A percentile compares a stretch with the other conserved stretches of the same genome.
phyloP scores from a whole-genome alignment of 2,797 vertebrate genomes.

The Rhincodon typus region DNA sequence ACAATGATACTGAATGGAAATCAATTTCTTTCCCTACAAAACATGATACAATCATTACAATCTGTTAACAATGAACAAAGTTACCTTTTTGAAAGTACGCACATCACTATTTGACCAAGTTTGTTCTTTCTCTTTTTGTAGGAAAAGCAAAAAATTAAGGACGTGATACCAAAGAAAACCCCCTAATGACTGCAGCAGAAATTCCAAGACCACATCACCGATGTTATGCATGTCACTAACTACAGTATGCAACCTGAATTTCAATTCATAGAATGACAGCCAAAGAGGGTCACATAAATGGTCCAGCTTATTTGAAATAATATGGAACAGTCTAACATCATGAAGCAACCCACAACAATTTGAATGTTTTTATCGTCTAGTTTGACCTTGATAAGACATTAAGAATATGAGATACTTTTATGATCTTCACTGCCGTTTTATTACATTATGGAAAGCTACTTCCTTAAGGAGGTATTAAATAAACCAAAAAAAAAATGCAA shows the following conservation, averaged over 20 bases:
- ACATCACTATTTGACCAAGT: not conserved
- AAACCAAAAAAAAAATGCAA: not conserved
- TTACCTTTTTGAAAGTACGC: not conserved
- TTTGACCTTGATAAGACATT: not conserved
- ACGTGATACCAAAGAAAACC: not conserved
- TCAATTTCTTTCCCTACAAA: not conserved
- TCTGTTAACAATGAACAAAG: not conserved
- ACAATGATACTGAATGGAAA: not conserved
- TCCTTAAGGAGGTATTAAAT: not conserved
- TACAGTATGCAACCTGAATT: not conserved
- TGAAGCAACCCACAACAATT: not conserved
- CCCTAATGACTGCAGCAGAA: not conserved
- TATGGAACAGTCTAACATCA: not conserved
- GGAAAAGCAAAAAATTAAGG: not conserved
- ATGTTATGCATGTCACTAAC: slow-evolving; percentile 4
- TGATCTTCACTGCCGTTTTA: not conserved
- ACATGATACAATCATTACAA: not conserved
- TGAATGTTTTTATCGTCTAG: not conserved
- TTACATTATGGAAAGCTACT: not conserved
- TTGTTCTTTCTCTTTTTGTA: not conserved
- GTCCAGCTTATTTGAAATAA: not conserved
- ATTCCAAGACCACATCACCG: not conserved
- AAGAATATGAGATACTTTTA: not conserved
- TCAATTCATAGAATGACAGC: not conserved
- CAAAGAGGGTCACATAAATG: not conserved